phyloP scores from a whole-genome alignment of 1,140 invertebrate genomes.

The Drosophila azteca region DNA sequence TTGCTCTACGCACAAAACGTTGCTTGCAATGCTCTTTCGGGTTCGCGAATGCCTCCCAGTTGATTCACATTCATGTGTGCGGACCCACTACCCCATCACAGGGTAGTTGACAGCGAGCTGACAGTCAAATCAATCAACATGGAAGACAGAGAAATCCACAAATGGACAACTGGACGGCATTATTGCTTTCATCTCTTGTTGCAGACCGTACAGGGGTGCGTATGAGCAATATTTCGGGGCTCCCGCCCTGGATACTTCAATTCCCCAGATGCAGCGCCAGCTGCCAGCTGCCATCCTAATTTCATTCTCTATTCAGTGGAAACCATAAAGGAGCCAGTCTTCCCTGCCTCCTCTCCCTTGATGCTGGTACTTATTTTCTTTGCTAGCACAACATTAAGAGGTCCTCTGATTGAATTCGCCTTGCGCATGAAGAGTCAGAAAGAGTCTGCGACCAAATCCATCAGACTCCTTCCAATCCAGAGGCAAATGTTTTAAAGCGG shows the following conservation, averaged over 20 bases:
- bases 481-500: slow-evolving; percentile 56
- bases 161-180: slow-evolving; percentile 54
- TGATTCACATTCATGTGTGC: slow-evolving; percentile 31
- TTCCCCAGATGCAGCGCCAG: slow-evolving; percentile 33
- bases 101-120: background rate
- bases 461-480: slow-evolving; percentile 29
- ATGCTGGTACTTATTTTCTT: background rate
- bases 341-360: slow-evolving; percentile 16
- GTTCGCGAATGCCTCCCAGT: slow-evolving; percentile 43
- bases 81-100: slow-evolving; percentile 6
- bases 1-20: slow-evolving; percentile 7
- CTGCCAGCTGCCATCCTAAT: slow-evolving; percentile 49
- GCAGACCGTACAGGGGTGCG: slow-evolving; percentile 29
- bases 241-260: slow-evolving; percentile 15
- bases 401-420: slow-evolving; percentile 73
- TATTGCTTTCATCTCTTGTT: slow-evolving; percentile 17
- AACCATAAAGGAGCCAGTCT: slow-evolving; percentile 61
- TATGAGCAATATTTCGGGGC: slow-evolving; percentile 72
- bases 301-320: slow-evolving; percentile 59
- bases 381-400: slow-evolving; percentile 38
- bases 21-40: slow-evolving; percentile 36
- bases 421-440: slow-evolving; percentile 71
- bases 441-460: slow-evolving; percentile 59
- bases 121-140: slow-evolving; percentile 68
- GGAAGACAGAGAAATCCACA: slow-evolving; percentile 5